These are phyloP conservation scores for Notoglanidium macrostoma DNA, from an alignment of 2,797 vertebrate species.

Conservation along the genomic window DNA sequence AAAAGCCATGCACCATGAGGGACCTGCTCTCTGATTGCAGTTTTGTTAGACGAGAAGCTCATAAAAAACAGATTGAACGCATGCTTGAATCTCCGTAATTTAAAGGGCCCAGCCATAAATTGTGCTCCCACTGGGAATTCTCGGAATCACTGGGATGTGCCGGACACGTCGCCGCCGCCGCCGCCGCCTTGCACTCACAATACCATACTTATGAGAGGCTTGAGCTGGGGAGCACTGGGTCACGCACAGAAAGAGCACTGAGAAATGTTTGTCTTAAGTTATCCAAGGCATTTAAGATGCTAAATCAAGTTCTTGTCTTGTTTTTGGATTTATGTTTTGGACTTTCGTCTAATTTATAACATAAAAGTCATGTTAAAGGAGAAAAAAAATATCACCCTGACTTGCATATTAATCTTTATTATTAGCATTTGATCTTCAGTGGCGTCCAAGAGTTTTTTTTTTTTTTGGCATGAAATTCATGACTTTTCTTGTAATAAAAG, in stretches of 20 bases:
- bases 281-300: background rate
- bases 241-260: background rate
- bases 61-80: constrained; percentile 49
- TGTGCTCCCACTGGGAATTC: constrained; percentile 30
- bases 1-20: constrained; percentile 47
- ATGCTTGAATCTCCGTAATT: constrained; percentile 48
- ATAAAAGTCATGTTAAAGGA: background rate
- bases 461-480: background rate
- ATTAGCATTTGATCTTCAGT: background rate
- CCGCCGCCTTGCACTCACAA: constrained; percentile 3
- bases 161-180: constrained; percentile 5
- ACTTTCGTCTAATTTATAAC: background rate
- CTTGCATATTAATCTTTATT: constrained; percentile 10
- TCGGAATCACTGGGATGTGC: constrained; percentile 49
- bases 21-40: constrained; percentile 26
- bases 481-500: background rate
- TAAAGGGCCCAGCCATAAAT: constrained; percentile 47
- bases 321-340: background rate
- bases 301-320: constrained; percentile 16
- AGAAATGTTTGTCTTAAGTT: constrained; percentile 6
- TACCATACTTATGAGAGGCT: background rate
- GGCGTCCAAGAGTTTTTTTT: background rate
- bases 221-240: background rate
- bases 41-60: constrained; percentile 38
- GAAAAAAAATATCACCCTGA: background rate